phyloP scores from a whole-genome alignment of 2,797 vertebrate genomes.

The Rhyacichthys aspro region DNA sequence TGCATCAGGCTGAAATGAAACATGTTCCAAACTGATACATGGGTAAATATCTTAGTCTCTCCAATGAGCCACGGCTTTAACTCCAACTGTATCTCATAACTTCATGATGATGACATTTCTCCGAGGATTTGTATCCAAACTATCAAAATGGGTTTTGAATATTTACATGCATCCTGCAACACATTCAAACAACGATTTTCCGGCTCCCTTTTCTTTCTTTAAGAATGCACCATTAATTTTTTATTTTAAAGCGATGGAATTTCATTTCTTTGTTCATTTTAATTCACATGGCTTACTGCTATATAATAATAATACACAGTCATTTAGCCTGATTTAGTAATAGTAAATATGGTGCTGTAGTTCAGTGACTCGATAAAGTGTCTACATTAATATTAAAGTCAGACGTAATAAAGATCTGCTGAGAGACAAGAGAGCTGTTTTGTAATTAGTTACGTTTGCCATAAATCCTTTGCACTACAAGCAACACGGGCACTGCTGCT shows the following conservation, averaged over 20 bases:
- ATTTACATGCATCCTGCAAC: background rate
- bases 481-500: conserved; percentile 4
- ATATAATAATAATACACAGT: conserved; percentile 18
- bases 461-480: conserved; percentile 7
- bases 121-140: conserved; percentile 5
- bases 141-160: conserved; percentile 4
- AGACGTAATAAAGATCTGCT: conserved; percentile 39
- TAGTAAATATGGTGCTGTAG: conserved; percentile 14
- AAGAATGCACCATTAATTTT: background rate
- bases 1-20: conserved; percentile 36
- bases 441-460: conserved; percentile 35
- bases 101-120: conserved; percentile 11
- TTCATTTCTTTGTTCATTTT: conserved; percentile 7
- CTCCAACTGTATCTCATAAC: too few relatives aligned
- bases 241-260: background rate
- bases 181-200: too few relatives aligned
- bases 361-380: conserved; percentile 26
- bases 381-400: conserved; percentile 41
- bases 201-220: too few relatives aligned
- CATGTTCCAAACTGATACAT: conserved; percentile 25
- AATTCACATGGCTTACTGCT: conserved; percentile 2
- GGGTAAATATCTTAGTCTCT: conserved; percentile 31
- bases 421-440: conserved; percentile 30
- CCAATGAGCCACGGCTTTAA: background rate
- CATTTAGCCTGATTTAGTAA: conserved; percentile 19